A percentile compares a stretch with the other conserved stretches of the same genome.
These are phyloP conservation scores for Samia ricini DNA, from an alignment of 1,140 invertebrate species.

Conservation along the genomic window DNA sequence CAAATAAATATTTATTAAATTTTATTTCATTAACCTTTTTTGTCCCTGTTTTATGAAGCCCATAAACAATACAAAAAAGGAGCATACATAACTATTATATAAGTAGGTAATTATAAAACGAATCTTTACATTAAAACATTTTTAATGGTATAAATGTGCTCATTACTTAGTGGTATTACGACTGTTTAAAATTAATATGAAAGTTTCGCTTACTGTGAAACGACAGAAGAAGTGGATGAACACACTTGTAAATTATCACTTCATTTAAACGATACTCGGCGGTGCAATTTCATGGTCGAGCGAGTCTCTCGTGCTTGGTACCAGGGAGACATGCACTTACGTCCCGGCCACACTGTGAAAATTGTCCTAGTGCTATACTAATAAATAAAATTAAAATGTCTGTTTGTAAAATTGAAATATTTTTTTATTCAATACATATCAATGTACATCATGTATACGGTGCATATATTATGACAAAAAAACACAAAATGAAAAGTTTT, in stretches of 20 bases:
- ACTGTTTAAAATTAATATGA: slow-evolving; percentile 24
- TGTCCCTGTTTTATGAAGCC: too few species aligned
- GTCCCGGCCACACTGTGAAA: slow-evolving; percentile 10
- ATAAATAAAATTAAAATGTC: too few species aligned
- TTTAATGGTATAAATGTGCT: not conserved
- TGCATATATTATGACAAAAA: too few species aligned
- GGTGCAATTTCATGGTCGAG: slow-evolving; percentile 49
- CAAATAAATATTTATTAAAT: too few species aligned
- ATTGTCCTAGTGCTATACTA: too few species aligned
- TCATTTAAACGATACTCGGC: slow-evolving; percentile 43
- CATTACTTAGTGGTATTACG: not conserved
- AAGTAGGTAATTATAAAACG: not conserved
- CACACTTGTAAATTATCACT: slow-evolving; percentile 52
- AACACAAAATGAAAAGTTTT: too few species aligned
- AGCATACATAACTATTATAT: too few species aligned
- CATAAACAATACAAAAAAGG: too few species aligned
- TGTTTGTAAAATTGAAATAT: too few species aligned
- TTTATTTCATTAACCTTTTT: too few species aligned
- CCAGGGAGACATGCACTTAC: slow-evolving; percentile 13
- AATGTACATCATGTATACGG: too few species aligned
- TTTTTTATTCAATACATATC: too few species aligned
- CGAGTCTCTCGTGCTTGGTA: slow-evolving; percentile 18
- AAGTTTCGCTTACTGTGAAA: slow-evolving; percentile 26
- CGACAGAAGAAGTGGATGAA: slow-evolving; percentile 32
- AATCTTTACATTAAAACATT: not conserved